Conservation (phyloP, 1,140 invertebrate species). For the Drusus annulatus region DNA sequence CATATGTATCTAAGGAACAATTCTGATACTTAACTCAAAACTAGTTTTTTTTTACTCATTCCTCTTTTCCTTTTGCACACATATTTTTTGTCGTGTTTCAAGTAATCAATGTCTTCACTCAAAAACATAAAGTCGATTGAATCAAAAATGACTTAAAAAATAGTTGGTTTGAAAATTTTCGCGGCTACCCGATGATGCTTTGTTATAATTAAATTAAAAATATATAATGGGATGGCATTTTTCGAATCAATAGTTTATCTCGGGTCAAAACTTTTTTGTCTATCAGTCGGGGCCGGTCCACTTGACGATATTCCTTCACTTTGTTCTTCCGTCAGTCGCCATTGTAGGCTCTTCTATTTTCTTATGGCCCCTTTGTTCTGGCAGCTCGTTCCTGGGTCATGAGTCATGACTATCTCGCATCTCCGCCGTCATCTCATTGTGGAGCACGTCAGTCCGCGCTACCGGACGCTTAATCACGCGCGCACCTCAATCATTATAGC, state of each 20-base stretch:
- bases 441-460: conserved; percentile 36
- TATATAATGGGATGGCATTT: too few species aligned
- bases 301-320: background rate
- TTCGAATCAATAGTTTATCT: background rate
- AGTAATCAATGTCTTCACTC: too few species aligned
- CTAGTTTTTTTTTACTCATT: too few species aligned
- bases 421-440: conserved; percentile 23
- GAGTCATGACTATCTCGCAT: conserved; percentile 35
- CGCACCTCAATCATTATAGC: conserved; percentile 47
- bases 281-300: background rate
- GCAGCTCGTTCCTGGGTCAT: conserved; percentile 17
- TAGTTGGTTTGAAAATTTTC: too few species aligned
- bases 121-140: too few species aligned
- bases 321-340: background rate
- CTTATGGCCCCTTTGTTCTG: conserved; percentile 27
- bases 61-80: too few species aligned
- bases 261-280: background rate
- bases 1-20: too few species aligned
- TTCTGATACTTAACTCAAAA: too few species aligned
- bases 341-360: conserved; percentile 14
- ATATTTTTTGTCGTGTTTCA: too few species aligned
- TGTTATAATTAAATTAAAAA: too few species aligned
- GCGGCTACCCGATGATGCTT: too few species aligned
- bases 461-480: conserved; percentile 40
- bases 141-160: too few species aligned